A percentile compares a stretch with the other conserved stretches of the same genome.
Conservation (phyloP, 2,113 vertebrate genomes). For the Glareola pratincola region DNA sequence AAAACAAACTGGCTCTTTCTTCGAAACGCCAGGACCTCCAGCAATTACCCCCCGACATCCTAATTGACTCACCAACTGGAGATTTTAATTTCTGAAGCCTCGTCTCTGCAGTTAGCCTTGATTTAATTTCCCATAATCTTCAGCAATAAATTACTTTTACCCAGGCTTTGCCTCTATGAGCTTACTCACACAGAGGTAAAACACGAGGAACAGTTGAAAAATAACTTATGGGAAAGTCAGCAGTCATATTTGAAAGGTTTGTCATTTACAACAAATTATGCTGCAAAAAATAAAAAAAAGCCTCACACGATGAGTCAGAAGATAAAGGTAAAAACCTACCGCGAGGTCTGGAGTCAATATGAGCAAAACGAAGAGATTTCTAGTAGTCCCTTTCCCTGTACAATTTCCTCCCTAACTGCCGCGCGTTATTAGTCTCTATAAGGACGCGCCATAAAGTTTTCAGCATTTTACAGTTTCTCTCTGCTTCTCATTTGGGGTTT, state of each 20-base stretch:
- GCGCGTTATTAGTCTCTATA: background rate
- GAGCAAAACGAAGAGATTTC: background rate
- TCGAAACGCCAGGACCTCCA: background rate
- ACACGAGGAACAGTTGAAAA: background rate
- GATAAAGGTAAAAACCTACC: background rate
- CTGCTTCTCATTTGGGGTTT: background rate
- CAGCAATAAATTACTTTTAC: background rate
- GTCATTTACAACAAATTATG: background rate
- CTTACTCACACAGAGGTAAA: background rate
- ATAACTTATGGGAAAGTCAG: background rate
- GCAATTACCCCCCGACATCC: background rate
- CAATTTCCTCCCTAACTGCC: background rate
- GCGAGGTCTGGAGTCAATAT: background rate
- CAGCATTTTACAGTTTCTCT: background rate
- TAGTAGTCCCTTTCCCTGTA: background rate
- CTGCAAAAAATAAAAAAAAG: background rate
- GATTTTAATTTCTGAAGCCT: background rate
- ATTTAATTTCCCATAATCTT: constrained; percentile 24
- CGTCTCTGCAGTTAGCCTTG: background rate
- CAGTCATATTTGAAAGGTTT: background rate
- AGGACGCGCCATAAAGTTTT: background rate
- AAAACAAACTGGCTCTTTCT: background rate
- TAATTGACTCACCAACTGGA: background rate
- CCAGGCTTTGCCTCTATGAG: background rate
- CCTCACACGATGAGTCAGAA: background rate